Conservation (phyloP, 1,140 invertebrate species). For the Apis laboriosa region DNA sequence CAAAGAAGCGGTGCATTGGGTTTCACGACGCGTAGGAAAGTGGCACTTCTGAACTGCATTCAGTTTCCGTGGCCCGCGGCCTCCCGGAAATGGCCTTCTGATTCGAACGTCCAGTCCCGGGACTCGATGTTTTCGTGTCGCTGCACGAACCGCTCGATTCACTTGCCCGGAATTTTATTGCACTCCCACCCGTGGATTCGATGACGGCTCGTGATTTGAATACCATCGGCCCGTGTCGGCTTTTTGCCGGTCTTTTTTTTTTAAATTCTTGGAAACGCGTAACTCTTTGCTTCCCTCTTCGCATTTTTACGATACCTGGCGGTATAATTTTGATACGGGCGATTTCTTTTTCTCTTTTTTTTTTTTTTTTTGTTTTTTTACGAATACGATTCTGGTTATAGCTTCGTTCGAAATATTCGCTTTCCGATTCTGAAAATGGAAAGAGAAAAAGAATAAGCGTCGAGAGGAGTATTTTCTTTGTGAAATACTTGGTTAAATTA, state of each 20-base stretch:
- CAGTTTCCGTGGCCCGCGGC: background rate
- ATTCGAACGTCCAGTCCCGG: conserved; percentile 6
- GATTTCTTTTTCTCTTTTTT: background rate
- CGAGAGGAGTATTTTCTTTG: too few relatives aligned
- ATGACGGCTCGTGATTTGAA: background rate
- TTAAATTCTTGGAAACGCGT: background rate
- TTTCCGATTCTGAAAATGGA: too few relatives aligned
- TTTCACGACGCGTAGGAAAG: background rate
- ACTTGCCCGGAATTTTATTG: background rate
- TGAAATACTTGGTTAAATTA: too few relatives aligned
- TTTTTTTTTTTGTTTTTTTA: too few relatives aligned
- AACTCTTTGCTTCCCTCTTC: too few relatives aligned
- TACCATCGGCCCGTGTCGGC: background rate
- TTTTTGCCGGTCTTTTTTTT: background rate
- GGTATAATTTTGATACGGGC: background rate
- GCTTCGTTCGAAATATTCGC: too few relatives aligned
- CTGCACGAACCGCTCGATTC: conserved; percentile 4
- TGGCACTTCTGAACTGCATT: conserved; percentile 2
- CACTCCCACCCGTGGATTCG: background rate
- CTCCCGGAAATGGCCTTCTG: conserved; percentile 16
- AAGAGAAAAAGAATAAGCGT: too few relatives aligned
- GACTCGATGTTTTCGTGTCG: conserved; percentile 13
- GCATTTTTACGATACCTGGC: background rate
- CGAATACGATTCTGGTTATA: too few relatives aligned
- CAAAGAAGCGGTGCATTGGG: background rate